Percentiles rank a stretch among this genome's conserved stretches.
Evolutionary conservation across 1,140 invertebrate species (phyloP).

Genomic region (Chrysoperla carnea): DNA sequence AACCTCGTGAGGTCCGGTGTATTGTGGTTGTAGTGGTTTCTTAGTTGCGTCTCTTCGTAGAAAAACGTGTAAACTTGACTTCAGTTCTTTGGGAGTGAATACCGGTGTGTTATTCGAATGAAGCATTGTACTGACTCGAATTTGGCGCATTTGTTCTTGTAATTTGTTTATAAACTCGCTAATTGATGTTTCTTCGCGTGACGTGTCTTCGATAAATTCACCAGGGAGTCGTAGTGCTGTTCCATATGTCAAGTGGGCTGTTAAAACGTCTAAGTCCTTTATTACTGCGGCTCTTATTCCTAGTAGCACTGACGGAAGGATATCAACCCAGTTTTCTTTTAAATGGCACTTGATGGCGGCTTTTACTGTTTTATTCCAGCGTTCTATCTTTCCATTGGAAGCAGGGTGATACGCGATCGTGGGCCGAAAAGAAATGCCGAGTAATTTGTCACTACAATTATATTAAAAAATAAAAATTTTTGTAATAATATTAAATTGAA

Average conservation of each 20-base stretch:
- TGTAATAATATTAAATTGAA: too few species aligned
- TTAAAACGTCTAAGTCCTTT: conserved; percentile 7
- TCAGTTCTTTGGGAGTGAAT: conserved; percentile 7
- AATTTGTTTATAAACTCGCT: conserved; percentile 5
- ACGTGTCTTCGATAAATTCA: conserved; percentile 8
- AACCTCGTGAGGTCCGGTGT: too few species aligned
- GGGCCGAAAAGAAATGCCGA: conserved; percentile 10
- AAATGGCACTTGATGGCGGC: conserved; percentile 11
- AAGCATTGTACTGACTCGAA: conserved; percentile 2
- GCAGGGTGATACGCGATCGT: conserved; percentile 13
- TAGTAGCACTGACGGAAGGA: conserved; percentile 2
- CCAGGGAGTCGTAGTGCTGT: conserved; percentile 7
- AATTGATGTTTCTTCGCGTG: neutral
- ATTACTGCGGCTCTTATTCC: conserved; percentile 3
- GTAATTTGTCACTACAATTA: too few species aligned
- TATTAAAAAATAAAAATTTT: too few species aligned
- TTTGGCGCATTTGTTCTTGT: conserved; percentile 1
- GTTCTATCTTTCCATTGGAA: conserved; percentile 10
- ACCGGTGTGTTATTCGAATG: conserved; percentile 1
- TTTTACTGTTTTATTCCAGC: conserved; percentile 14
- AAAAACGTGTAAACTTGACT: conserved; percentile 13
- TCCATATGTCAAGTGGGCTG: conserved; percentile 11
- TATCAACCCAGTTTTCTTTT: neutral
- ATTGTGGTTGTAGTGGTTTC: conserved; percentile 13
- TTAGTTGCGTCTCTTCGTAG: conserved; percentile 14